Conservation (phyloP, 2,113 vertebrate genomes). For the Heterotis niloticus region DNA sequence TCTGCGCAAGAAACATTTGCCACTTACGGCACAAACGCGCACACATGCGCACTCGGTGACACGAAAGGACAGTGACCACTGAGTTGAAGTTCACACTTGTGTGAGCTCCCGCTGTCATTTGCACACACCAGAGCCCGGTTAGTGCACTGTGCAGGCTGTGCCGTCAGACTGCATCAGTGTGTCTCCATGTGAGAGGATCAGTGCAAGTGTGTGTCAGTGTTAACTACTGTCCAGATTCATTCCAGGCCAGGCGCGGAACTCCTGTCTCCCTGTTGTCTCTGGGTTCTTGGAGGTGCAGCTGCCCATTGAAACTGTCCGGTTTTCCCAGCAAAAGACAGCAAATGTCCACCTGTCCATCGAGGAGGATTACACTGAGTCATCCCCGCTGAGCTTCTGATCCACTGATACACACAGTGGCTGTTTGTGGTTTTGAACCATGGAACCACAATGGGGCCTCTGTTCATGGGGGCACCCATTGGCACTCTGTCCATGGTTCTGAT, state of each 20-base stretch:
- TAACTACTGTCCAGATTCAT: slow-evolving; percentile 27
- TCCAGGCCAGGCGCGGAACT: slow-evolving; percentile 38
- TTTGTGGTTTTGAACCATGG: too few relatives aligned
- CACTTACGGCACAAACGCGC: neutral
- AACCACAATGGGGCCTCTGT: too few relatives aligned
- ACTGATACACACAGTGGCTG: too few relatives aligned
- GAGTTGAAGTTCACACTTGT: neutral
- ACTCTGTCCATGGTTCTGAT: slow-evolving; percentile 46
- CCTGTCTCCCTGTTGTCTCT: neutral
- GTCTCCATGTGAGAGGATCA: slow-evolving; percentile 14
- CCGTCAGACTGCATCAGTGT: slow-evolving; percentile 20
- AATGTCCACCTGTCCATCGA: too few relatives aligned
- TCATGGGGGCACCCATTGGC: slow-evolving; percentile 21
- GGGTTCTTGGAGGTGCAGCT: too few relatives aligned
- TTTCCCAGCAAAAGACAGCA: too few relatives aligned
- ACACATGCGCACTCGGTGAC: neutral
- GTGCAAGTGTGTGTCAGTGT: slow-evolving; percentile 25
- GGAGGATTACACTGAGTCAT: too few relatives aligned
- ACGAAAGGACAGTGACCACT: neutral
- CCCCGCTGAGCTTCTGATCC: too few relatives aligned
- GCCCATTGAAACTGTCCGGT: too few relatives aligned
- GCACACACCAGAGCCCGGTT: neutral
- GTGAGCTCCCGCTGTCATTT: neutral
- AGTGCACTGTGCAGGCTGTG: slow-evolving; percentile 2
- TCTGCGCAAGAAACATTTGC: too few relatives aligned